phyloP scores from a whole-genome alignment of 2,888 invertebrate species.

The Calameuta filiformis region DNA sequence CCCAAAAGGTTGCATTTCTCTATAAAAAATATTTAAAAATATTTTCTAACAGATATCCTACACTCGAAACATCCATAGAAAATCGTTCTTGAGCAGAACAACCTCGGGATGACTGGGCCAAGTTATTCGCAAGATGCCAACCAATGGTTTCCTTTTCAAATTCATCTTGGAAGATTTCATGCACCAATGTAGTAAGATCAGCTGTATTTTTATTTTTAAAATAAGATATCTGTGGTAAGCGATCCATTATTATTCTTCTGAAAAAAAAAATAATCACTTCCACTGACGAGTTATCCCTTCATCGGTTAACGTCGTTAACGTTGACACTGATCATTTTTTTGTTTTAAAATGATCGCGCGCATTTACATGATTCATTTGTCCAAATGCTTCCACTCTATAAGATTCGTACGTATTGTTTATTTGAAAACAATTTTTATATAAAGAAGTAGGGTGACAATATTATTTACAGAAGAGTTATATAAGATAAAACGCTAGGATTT shows the following conservation, averaged over 20 bases:
- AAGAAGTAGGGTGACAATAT: constrained; percentile 46
- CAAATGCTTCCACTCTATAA: neutral
- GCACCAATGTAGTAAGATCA: constrained; percentile 47
- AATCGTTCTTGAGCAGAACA: neutral
- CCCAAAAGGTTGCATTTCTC: neutral
- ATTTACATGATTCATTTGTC: neutral
- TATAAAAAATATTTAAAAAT: neutral
- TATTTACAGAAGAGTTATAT: constrained; percentile 48
- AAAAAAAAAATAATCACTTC: neutral
- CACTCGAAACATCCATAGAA: neutral
- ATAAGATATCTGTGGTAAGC: constrained; percentile 48
- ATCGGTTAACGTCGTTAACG: neutral
- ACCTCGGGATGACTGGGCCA: neutral
- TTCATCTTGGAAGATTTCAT: constrained; percentile 54
- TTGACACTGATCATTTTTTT: neutral
- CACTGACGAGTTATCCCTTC: neutral
- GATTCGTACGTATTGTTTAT: constrained; percentile 47
- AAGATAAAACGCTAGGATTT: constrained; percentile 51
- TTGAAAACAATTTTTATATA: constrained; percentile 50
- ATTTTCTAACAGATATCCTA: neutral
- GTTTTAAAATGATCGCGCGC: neutral
- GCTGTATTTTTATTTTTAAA: constrained; percentile 37
- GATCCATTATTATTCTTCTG: constrained; percentile 45
- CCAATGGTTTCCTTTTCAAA: constrained; percentile 39
- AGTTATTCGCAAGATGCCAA: constrained; percentile 18